Conservation (phyloP, 2,888 invertebrate species). For the Eledona agricola region DNA sequence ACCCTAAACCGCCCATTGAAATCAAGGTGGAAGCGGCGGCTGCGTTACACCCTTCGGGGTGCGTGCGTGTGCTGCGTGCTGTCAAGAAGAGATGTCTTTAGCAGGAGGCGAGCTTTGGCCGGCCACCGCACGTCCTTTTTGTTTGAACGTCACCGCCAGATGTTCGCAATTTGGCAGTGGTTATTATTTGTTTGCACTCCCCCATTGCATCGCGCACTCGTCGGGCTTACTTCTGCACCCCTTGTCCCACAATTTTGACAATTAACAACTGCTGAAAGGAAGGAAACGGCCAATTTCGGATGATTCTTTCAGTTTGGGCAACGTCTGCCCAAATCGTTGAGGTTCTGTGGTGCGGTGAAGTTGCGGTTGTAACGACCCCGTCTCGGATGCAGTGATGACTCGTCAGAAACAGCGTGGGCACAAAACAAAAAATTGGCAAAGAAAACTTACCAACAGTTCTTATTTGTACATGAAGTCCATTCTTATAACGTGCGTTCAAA, state of each 20-base stretch:
- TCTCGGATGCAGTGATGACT: too few species aligned
- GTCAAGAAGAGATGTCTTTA: conserved; percentile 54
- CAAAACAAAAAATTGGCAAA: too few species aligned
- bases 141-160: conserved; percentile 66
- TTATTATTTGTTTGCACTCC: conserved; percentile 56
- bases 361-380: too few species aligned
- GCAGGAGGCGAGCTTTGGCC: conserved; percentile 61
- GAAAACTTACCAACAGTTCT: too few species aligned
- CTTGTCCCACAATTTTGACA: conserved; percentile 4
- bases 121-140: conserved; percentile 58
- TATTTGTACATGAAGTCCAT: too few species aligned
- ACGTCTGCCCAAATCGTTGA: too few species aligned
- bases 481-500: too few species aligned
- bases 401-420: too few species aligned
- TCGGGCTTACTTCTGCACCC: conserved; percentile 24
- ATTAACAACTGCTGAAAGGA: not conserved
- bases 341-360: too few species aligned
- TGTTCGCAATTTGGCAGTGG: conserved; percentile 61
- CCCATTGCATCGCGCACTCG: conserved; percentile 46
- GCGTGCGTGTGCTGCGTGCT: conserved; percentile 44
- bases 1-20: conserved; percentile 29
- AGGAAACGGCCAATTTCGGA: too few species aligned
- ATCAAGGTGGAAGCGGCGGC: conserved; percentile 24
- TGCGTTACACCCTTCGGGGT: conserved; percentile 23
- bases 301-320: too few species aligned